A percentile compares a stretch with the other conserved stretches of the same genome.
Conservation (phyloP, 2,888 invertebrate species). For the Euspilapteryx auroguttella region DNA sequence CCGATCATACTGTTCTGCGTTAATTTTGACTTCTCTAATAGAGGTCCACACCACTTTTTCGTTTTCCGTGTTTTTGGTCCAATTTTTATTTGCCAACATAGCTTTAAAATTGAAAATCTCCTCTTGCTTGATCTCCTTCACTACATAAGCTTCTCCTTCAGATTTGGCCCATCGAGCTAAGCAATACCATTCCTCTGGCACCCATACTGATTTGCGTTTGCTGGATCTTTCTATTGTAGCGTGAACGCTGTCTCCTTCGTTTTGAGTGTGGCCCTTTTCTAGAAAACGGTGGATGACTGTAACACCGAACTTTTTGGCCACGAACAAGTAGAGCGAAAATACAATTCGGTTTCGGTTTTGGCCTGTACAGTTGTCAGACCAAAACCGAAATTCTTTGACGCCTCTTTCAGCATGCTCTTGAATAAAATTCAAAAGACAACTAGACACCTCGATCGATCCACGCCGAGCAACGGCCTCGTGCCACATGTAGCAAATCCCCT, state of each 20-base stretch:
- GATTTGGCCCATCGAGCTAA: constrained; percentile 6
- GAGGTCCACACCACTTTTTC: constrained; percentile 5
- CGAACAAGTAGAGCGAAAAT: background rate
- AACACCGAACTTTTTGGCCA: constrained; percentile 9
- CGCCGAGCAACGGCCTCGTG: background rate
- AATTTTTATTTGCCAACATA: constrained; percentile 1
- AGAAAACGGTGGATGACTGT: constrained; percentile 13
- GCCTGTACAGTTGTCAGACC: background rate
- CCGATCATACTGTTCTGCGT: no score
- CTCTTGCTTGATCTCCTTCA: constrained; percentile 4
- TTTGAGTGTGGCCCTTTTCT: constrained; percentile 13
- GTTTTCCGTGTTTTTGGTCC: constrained; percentile 3
- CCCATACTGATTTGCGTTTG: constrained; percentile 7
- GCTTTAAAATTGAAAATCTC: constrained; percentile 1
- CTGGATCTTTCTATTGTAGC: constrained; percentile 9
- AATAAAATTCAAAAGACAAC: background rate
- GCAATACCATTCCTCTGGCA: constrained; percentile 6
- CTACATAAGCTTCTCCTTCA: constrained; percentile 6
- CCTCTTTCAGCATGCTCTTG: background rate
- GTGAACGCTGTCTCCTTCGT: constrained; percentile 14
- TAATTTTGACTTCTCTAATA: constrained; percentile 4
- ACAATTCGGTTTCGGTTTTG: background rate
- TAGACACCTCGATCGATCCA: background rate
- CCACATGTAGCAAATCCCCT: background rate
- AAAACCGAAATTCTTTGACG: background rate